Conservation (phyloP, 2,113 vertebrate species). For the Dermatemys mawii region DNA sequence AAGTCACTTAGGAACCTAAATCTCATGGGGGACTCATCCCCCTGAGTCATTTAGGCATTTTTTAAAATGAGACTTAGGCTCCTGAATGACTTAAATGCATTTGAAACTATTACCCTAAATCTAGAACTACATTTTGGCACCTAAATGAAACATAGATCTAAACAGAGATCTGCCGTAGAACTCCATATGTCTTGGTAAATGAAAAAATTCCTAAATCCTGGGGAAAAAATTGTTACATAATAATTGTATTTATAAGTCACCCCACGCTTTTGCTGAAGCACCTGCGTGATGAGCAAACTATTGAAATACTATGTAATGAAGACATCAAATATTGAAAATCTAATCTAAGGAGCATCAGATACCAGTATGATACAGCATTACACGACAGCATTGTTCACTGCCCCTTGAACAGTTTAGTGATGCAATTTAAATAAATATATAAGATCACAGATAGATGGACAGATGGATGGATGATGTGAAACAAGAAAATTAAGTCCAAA, state of each 20-base stretch:
- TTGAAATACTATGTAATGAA: background rate
- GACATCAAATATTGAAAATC: background rate
- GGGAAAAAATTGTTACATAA: background rate
- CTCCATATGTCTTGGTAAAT: background rate
- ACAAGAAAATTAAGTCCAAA: background rate
- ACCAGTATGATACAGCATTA: background rate
- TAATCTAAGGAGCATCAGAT: background rate
- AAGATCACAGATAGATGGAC: background rate
- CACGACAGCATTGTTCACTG: background rate
- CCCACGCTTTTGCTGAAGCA: background rate
- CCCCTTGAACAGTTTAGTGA: background rate
- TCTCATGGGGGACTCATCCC: background rate
- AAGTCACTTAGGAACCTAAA: fast-evolving
- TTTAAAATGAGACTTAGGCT: background rate
- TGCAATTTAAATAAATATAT: background rate
- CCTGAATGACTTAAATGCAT: background rate
- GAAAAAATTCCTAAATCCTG: background rate
- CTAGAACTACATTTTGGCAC: background rate
- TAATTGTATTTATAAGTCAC: background rate
- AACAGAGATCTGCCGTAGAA: constrained; percentile 1
- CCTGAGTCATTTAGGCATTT: background rate
- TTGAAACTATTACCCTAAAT: background rate
- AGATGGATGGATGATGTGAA: background rate
- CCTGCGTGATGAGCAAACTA: background rate
- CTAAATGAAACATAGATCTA: background rate